Base-by-base conservation (phyloP, 2,888 invertebrate genomes). In the Drosophila paramelanica region DNA sequence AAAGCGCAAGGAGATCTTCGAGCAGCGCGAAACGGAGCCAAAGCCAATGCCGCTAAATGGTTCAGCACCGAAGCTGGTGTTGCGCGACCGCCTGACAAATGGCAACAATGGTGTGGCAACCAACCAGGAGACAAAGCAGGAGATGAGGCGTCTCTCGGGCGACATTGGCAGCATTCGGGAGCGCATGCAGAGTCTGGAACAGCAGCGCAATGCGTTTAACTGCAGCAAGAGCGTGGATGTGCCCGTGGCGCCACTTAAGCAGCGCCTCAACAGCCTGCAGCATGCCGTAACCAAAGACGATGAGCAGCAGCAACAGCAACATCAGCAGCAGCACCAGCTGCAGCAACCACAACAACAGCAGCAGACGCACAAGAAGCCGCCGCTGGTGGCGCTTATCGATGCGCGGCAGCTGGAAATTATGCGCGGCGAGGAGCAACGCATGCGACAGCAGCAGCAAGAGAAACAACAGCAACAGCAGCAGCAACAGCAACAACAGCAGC, bases 1-100 rank as follows among this genome's bases (percentile, higher is more conserved):
- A 64, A 96, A 97, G 92, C 94, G 97, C 80, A 95, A 96, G 82
- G 96, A 96, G 91, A 94, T 97, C 67, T 97, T 97, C 86, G 97
- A 97, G 64, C 79, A 82, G 56, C 64, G 62, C 27, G 75, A 66
- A 25, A 10, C 20, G 11, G 75, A 70, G 64, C 67, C 56, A 58
- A 73, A 57, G 47, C 47, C 11, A 53, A 55, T 43, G 49, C 43
- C 46, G 17, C 25, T 55, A 11, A 74, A 79, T 46, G 68, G 65
- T 1, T 65, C 58, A 14, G 50, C 46, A 45, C 85, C 90, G 3
- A 85, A 82, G n/a, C 64, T 89, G 13, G 82, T 88, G 38, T 51
- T 90, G 23, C 81, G 86, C 8, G 90, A 90, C 38, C 85, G 86
- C 41, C 79, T 90, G 13, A 83, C 52, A 57, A 87, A 82, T 39